Percentiles rank a stretch among this genome's conserved stretches.
phyloP scores from a whole-genome alignment of 1,140 invertebrate species.

The Heliconius hermathena region DNA sequence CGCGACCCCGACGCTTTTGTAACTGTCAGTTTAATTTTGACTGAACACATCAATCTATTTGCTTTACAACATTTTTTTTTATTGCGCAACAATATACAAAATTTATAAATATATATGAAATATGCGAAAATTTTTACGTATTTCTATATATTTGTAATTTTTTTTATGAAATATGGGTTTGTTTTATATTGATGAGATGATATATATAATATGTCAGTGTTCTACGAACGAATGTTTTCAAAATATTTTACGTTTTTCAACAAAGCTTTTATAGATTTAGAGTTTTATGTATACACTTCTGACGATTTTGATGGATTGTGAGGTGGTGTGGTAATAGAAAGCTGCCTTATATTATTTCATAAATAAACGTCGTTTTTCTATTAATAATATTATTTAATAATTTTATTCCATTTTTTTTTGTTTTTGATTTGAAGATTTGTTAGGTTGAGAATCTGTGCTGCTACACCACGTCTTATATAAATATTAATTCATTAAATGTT shows the following conservation, averaged over 20 bases:
- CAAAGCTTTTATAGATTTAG: conserved; percentile 48
- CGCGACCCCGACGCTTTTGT: conserved; percentile 2
- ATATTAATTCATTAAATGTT: neutral
- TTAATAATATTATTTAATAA: conserved; percentile 14
- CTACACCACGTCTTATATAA: neutral
- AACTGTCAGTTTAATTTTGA: neutral
- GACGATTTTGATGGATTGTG: conserved; percentile 49
- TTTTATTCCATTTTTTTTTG: neutral
- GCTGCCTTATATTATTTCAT: conserved; percentile 57
- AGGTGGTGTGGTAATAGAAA: conserved; percentile 59
- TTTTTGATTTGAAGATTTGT: conserved; percentile 8
- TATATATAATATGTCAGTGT: conserved; percentile 23
- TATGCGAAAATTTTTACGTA: too few relatives aligned
- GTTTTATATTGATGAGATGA: conserved; percentile 31
- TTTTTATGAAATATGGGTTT: neutral
- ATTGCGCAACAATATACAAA: neutral
- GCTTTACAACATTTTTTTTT: conserved; percentile 18
- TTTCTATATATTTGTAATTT: neutral
- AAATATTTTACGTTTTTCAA: conserved; percentile 39
- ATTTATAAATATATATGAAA: too few relatives aligned
- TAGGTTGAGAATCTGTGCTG: neutral
- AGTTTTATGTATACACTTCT: conserved; percentile 55
- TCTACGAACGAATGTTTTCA: conserved; percentile 1
- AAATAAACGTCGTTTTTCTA: conserved; percentile 32
- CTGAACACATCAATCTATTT: neutral